Conservation (phyloP, 2,113 vertebrate genomes). For the Heterochromis multidens region DNA sequence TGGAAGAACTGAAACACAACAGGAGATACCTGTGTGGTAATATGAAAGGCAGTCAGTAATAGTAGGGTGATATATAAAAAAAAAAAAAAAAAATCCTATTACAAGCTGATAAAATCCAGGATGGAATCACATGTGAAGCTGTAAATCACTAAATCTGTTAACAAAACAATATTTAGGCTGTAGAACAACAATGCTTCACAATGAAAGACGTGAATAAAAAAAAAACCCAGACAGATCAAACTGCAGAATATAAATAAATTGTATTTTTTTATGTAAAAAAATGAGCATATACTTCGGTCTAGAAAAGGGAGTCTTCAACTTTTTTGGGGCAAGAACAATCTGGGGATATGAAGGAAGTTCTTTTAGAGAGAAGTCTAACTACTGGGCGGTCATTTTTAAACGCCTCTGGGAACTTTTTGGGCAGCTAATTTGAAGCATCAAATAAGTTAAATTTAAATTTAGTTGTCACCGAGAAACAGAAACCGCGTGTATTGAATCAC, state of each 20-base stretch:
- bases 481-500: not conserved
- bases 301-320: not conserved
- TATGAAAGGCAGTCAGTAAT: not conserved
- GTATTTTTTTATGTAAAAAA: not conserved
- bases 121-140: not conserved
- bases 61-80: fast-evolving
- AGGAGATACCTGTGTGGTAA: not conserved
- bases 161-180: not conserved
- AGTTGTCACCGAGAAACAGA: not conserved
- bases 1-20: not conserved
- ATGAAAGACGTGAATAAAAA: not conserved
- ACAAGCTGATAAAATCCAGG: not conserved
- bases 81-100: not conserved
- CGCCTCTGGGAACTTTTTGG: not conserved
- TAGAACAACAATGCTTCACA: not conserved
- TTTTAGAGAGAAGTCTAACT: not conserved
- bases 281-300: fast-evolving
- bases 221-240: not conserved
- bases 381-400: not conserved
- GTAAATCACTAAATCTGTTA: not conserved
- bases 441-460: not conserved
- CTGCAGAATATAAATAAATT: not conserved
- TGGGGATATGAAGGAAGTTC: not conserved
- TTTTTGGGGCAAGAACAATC: not conserved
- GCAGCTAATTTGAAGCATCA: not conserved